Evolutionary conservation across 2,113 vertebrate genomes (phyloP).

Genomic region (Harpagus bidentatus): DNA sequence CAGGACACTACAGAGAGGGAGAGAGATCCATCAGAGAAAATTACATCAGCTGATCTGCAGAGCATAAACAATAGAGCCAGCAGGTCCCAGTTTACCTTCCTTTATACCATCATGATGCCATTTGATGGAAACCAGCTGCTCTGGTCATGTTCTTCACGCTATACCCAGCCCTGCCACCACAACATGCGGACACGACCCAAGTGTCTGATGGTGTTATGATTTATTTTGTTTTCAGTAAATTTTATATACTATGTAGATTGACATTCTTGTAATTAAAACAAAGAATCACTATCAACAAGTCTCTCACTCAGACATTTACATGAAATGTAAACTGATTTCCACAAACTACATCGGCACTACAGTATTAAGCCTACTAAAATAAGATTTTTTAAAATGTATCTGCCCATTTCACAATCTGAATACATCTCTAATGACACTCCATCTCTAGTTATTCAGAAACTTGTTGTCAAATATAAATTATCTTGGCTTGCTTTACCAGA

Average conservation of each 20-base stretch:
- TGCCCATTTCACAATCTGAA: background rate
- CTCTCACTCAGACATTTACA: background rate
- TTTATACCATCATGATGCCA: background rate
- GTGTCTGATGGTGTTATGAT: background rate
- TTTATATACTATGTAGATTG: background rate
- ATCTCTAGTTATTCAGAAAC: background rate
- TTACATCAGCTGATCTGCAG: constrained; percentile 12
- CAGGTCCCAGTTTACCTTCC: background rate
- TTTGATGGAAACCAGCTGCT: constrained; percentile 17
- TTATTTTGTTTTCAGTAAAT: background rate
- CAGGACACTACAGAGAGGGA: background rate
- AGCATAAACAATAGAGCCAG: background rate
- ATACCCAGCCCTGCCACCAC: background rate
- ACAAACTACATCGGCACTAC: background rate
- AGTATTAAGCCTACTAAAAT: background rate
- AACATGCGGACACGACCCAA: background rate
- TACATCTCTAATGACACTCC: background rate
- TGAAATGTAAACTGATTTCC: background rate
- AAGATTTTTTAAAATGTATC: background rate
- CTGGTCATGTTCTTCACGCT: background rate
- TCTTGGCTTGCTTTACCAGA: background rate
- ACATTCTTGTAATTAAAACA: background rate
- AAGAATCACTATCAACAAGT: background rate
- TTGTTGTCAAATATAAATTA: background rate
- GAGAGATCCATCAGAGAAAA: constrained; percentile 15